phyloP scores from a whole-genome alignment of 2,113 vertebrate species.

The Chinchilla lanigera region DNA sequence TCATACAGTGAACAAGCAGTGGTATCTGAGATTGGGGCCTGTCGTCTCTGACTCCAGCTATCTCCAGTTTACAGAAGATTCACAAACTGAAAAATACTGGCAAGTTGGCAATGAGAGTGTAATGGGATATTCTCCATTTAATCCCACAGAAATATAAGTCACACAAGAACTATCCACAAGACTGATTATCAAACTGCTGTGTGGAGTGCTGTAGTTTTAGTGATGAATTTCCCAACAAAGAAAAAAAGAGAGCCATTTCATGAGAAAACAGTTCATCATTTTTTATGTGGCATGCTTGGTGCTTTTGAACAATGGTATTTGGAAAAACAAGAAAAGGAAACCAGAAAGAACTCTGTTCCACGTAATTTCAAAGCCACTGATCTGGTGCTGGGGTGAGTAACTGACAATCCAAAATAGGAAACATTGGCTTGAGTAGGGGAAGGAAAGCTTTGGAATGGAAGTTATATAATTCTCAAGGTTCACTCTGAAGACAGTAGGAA shows the following conservation, averaged over 20 bases:
- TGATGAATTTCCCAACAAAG: slow-evolving; percentile 19
- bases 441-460: background rate
- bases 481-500: background rate
- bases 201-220: background rate
- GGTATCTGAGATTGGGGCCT: background rate
- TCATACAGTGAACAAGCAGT: background rate
- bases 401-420: background rate
- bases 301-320: slow-evolving; percentile 29
- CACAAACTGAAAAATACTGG: background rate
- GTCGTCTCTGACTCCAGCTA: background rate
- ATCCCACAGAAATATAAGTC: background rate
- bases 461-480: background rate
- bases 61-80: background rate
- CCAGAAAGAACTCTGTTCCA: background rate
- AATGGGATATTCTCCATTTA: background rate
- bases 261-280: slow-evolving; percentile 49
- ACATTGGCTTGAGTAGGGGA: background rate
- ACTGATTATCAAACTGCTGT: background rate
- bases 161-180: background rate
- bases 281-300: background rate
- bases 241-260: background rate
- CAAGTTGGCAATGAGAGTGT: background rate
- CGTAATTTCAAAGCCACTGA: background rate
- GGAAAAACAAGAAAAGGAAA: background rate
- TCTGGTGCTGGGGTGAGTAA: background rate